A percentile compares a stretch with the other conserved stretches of the same genome.
Conservation (phyloP, 2,888 invertebrate genomes). For the Cheiracanthium punctorium region DNA sequence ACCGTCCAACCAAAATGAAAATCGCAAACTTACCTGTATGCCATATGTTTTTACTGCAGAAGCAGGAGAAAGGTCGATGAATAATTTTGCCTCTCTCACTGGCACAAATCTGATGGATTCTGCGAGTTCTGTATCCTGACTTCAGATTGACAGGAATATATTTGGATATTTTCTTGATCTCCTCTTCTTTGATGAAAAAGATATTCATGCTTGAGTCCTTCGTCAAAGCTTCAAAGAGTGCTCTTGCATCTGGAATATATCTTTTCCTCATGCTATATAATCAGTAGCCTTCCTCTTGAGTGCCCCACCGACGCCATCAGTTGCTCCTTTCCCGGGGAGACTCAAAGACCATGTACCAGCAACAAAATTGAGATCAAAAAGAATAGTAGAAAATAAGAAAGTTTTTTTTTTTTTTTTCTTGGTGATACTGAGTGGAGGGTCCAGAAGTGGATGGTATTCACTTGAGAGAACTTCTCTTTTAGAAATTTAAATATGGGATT, state of each 20-base stretch:
- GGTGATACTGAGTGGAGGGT: neutral
- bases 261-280: neutral
- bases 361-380: neutral
- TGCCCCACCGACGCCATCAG: neutral
- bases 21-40: too few species aligned
- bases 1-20: too few species aligned
- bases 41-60: neutral
- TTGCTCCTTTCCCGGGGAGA: neutral
- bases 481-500: neutral
- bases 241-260: neutral
- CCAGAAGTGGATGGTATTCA: neutral
- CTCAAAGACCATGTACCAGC: neutral
- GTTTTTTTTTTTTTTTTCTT: neutral
- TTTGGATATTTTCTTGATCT: neutral
- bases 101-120: neutral
- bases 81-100: neutral
- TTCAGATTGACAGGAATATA: neutral
- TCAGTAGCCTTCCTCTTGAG: slow-evolving; percentile 15
- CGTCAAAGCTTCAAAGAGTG: neutral
- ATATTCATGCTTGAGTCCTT: neutral
- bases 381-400: too few species aligned
- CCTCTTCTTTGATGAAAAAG: neutral
- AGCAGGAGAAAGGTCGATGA: neutral
- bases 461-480: neutral
- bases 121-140: neutral